These are phyloP conservation scores for Craterocephalus amniculus DNA, from an alignment of 2,797 vertebrate genomes.

Conservation along the genomic window DNA sequence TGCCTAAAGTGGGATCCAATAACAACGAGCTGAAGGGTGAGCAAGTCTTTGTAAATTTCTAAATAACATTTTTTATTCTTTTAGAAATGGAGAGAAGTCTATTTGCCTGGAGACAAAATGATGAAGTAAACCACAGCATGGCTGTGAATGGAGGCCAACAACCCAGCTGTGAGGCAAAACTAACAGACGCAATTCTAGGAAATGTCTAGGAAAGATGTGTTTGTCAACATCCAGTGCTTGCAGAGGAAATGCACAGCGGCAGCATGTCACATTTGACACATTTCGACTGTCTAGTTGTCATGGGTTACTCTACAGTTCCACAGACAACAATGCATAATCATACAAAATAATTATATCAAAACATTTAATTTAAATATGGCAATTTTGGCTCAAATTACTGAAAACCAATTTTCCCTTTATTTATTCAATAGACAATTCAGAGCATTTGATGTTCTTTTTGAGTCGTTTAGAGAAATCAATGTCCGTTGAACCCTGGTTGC, in stretches of 20 bases:
- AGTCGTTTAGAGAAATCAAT: constrained; percentile 19
- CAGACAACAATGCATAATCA: not conserved
- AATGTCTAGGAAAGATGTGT: not conserved
- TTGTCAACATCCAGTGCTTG: not conserved
- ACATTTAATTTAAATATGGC: constrained; percentile 3
- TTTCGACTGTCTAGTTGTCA: not conserved
- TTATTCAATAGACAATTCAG: not conserved
- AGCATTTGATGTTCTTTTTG: constrained; percentile 10
- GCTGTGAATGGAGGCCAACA: not conserved
- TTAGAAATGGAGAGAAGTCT: constrained; percentile 10
- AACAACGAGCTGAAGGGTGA: not conserved
- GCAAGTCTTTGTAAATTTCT: not conserved
- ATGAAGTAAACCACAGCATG: not conserved
- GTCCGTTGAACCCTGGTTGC: not conserved
- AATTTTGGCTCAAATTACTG: not conserved
- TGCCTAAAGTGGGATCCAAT: not conserved
- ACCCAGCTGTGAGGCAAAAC: not conserved
- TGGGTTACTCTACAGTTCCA: constrained; percentile 4
- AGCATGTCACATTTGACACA: constrained; percentile 9
- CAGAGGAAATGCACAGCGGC: not conserved
- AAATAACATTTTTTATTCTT: constrained; percentile 3
- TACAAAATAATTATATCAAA: constrained; percentile 7
- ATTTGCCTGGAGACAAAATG: not conserved
- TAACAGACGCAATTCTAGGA: not conserved
- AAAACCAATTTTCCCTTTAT: not conserved